Base-by-base conservation (phyloP, 2,888 invertebrate species). In the Watsonalla cultraria region DNA sequence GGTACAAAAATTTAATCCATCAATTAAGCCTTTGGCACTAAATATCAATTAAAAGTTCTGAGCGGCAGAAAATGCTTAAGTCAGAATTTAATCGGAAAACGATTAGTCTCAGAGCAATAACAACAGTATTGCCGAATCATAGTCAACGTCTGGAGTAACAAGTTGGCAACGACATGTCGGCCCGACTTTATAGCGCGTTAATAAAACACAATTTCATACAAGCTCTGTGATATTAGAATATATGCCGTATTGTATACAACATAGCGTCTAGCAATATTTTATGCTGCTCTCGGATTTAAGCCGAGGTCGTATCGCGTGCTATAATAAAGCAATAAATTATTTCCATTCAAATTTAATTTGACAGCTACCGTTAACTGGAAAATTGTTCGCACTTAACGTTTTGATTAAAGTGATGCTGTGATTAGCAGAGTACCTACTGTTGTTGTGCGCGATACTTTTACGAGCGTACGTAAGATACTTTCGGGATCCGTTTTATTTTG, bases 341-440 rank as follows among this genome's bases (percentile, higher is more conserved):
- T 84, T 80, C 83, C 83, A 85, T 87, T 89, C 84, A 85, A 89
- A 88, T 86, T 89, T 86, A 89, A 89, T 89, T 88, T 89, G 89
- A 86, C 88, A 84, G 82, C 78, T 72, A 77, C 78, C 79, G 80
- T 82, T 84, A 82, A 85, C 80, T 77, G 76, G 72, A 70, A 72
- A 76, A 80, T 77, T 78, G 80, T 72, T 74, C 63, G 70, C 68
- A 72, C 71, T 65, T 79, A 74, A 75, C 79, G 78, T 82, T 84
- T 82, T 84, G 84, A 85, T 87, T 85, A 84, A 84, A 84, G 65
- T 75, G 75, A 63, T 66, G 61, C 68, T 66, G 64, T 75, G 74
- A 79, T 82, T 80, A 78, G 68, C 75, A 2, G 42, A 42, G 11
- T 11, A 11, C 42, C 11, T 42, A 42, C 11, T 42, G 11, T 42